Base-by-base conservation (phyloP, 1,140 invertebrate genomes). In the Laodelphax striatellus region DNA sequence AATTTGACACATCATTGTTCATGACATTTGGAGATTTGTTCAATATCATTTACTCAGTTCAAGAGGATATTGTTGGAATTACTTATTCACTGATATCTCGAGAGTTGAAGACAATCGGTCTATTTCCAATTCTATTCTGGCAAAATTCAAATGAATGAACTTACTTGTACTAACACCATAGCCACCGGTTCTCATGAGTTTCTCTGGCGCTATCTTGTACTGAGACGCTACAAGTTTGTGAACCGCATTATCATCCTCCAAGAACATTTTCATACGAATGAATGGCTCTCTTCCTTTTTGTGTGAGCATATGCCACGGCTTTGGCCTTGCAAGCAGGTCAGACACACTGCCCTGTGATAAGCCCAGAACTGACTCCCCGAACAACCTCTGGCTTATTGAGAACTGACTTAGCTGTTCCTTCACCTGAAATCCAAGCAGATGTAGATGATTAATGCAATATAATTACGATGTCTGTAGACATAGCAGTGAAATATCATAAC, bases 361-460 rank as follows among this genome's bases (percentile, higher is more conserved):
- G 0, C 97, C 97, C 46, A 99, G 78, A 13, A 99, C 94, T 2
- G 90, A 94, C 72, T 99, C 97, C 17, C 97, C 97, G 72, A 99
- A 99, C 52, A 99, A 77, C 61, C 97, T 82, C 76, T 99, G 97
- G 62, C 94, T 98, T 68, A 99, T 98, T 56, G 94, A 98, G 77
- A 97, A 98, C 74, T 98, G 94, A 67, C 91, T 96, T 44, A 99
- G 77, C 64, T 95, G 92, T 74, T 99, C 96, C 76, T 98, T 98
- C 3, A 99, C 84, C 79, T 87, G 67, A 6, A 68, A 58, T 17
- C 6, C 21, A 21, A 44, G 11, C 16, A 41, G 1, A 6, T 28
- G 6, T 4, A 28, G 24, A 6, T 28, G 24, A 6, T 28, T 28
- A 28, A 6, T n/a, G n/a, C n/a, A n/a, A n/a, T n/a, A n/a, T n/a